Evolutionary conservation across 2,797 vertebrate genomes (phyloP).

Genomic region (Malurus leucopterus): DNA sequence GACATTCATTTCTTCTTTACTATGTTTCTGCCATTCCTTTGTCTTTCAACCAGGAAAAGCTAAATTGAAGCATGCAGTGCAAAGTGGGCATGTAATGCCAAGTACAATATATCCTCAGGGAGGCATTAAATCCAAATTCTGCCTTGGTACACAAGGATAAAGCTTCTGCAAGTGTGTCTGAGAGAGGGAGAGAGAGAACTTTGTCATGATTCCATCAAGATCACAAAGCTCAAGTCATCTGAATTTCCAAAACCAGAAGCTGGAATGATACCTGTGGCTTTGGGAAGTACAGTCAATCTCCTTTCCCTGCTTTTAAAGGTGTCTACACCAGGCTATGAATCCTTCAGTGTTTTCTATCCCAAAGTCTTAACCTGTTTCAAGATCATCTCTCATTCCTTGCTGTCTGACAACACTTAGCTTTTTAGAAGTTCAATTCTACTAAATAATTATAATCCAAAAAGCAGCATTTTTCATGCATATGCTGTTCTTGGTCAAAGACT

Average conservation of each 20-base stretch:
- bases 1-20: background rate
- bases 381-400: background rate
- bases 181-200: background rate
- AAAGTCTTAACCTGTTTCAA: background rate
- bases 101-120: background rate
- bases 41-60: background rate
- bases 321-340: background rate
- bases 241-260: background rate
- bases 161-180: background rate
- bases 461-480: background rate
- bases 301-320: background rate
- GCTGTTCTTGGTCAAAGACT: background rate
- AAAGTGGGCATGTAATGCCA: rapidly evolving
- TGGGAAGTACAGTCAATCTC: background rate
- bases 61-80: background rate
- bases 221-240: background rate
- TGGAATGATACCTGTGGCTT: background rate
- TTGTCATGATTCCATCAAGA: background rate
- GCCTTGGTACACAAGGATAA: background rate
- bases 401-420: background rate
- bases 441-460: background rate
- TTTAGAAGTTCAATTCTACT: background rate
- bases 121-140: background rate
- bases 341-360: background rate
- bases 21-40: background rate